phyloP scores from a whole-genome alignment of 1,140 invertebrate species.

The Aleiodes sp. region DNA sequence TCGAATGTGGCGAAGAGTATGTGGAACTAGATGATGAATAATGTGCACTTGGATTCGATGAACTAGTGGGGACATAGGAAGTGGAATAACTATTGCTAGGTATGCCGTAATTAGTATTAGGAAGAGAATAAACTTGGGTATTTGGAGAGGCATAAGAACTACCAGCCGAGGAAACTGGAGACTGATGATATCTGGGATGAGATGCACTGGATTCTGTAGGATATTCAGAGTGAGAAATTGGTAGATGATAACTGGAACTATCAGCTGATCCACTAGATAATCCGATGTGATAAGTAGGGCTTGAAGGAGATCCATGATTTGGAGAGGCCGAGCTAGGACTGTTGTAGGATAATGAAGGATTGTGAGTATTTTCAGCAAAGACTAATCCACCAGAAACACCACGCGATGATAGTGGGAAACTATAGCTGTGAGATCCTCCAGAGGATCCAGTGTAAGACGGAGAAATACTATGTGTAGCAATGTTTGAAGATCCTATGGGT shows the following conservation, averaged over 20 bases:
- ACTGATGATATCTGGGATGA: background rate
- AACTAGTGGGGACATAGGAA: too few species aligned
- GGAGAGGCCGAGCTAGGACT: background rate
- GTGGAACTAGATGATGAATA: constrained; percentile 27
- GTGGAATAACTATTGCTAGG: constrained; percentile 12
- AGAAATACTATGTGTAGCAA: constrained; percentile 48
- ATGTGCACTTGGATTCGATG: constrained; percentile 27
- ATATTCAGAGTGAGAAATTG: constrained; percentile 46
- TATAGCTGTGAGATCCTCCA: background rate
- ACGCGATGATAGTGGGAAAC: constrained; percentile 31
- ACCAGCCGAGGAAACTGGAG: constrained; percentile 42
- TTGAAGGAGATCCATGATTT: too few species aligned
- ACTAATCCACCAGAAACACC: constrained; percentile 31
- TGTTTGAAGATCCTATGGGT: constrained; percentile 46
- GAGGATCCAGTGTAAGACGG: constrained; percentile 40
- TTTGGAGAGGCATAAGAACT: constrained; percentile 42
- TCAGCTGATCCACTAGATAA: constrained; percentile 49
- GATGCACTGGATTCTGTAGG: background rate
- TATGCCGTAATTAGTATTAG: background rate
- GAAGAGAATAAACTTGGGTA: constrained; percentile 17
- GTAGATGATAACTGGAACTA: constrained; percentile 51
- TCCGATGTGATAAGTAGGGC: constrained; percentile 36
- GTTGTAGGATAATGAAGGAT: background rate
- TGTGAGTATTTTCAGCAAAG: background rate
- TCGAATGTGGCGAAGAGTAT: constrained; percentile 26